These are phyloP conservation scores for Dolichallabes microphthalmus DNA, from an alignment of 2,113 vertebrate species.

Conservation along the genomic window DNA sequence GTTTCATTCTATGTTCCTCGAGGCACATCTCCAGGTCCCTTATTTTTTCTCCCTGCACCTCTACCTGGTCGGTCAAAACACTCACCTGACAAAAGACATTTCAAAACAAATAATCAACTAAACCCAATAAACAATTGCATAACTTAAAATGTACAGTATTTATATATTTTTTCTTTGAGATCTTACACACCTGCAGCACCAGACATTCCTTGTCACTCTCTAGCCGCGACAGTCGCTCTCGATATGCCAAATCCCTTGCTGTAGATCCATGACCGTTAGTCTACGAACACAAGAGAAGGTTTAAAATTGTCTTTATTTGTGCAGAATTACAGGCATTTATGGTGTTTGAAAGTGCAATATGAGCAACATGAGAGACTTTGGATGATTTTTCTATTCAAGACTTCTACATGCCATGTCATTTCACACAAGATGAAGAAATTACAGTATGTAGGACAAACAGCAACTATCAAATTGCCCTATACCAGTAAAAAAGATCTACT, in stretches of 20 bases:
- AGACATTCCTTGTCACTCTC: conserved; percentile 98
- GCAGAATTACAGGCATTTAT: no score
- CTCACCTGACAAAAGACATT: conserved; percentile 78
- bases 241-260: conserved; percentile 78
- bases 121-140: conserved; percentile 4
- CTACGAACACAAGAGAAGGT: conserved; percentile 69
- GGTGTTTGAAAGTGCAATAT: conserved; percentile 23
- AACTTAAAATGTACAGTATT: background rate
- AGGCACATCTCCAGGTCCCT: conserved; percentile 91
- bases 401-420: conserved; percentile 33
- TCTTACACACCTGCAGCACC: conserved; percentile 85
- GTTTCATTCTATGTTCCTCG: conserved; percentile 88
- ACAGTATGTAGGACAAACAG: background rate
- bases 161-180: background rate
- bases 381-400: conserved; percentile 49
- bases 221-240: conserved; percentile 87
- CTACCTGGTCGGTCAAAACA: conserved; percentile 95
- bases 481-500: background rate
- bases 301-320: background rate
- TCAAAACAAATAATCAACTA: background rate
- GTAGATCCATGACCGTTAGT: conserved; percentile 82
- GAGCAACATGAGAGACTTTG: conserved; percentile 48
- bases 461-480: background rate
- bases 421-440: background rate
- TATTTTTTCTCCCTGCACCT: conserved; percentile 98